Evolutionary conservation across 2,888 invertebrate genomes (phyloP).

Genomic region (Oscheius sp.): DNA sequence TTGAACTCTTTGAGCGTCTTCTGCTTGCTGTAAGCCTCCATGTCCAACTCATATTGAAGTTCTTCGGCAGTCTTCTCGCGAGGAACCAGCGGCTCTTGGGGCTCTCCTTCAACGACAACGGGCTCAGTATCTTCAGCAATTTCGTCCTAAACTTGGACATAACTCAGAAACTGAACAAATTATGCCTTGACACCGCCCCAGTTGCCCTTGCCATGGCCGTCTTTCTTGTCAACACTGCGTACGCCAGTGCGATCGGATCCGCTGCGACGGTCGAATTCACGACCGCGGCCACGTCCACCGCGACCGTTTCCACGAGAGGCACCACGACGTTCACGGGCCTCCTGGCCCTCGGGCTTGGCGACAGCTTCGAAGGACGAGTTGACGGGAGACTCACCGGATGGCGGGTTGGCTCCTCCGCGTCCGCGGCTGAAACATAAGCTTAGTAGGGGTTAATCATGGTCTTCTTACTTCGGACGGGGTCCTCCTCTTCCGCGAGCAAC

Average conservation of each 20-base stretch:
- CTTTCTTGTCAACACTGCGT: conserved; percentile 62
- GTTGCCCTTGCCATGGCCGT: conserved; percentile 75
- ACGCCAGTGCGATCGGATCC: conserved; percentile 69
- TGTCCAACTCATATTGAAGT: conserved; percentile 55
- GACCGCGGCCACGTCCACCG: conserved; percentile 50
- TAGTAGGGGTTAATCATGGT: background rate
- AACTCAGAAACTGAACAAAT: background rate
- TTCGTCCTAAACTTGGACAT: conserved; percentile 53
- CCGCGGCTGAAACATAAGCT: conserved; percentile 48
- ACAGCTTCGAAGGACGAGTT: conserved; percentile 35
- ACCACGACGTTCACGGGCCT: conserved; percentile 52
- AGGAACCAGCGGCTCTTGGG: conserved; percentile 46
- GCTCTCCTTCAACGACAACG: conserved; percentile 51
- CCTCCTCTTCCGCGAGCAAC: conserved; percentile 51
- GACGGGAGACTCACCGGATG: conserved; percentile 39
- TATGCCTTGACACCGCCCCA: conserved; percentile 67
- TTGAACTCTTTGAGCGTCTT: conserved; percentile 69
- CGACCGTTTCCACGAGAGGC: conserved; percentile 44
- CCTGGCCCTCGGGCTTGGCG: conserved; percentile 33
- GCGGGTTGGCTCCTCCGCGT: conserved; percentile 45
- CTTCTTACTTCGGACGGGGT: conserved; percentile 40
- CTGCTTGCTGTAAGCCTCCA: conserved; percentile 61
- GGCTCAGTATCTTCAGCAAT: conserved; percentile 63
- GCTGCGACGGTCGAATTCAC: conserved; percentile 65
- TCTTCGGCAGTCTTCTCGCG: conserved; percentile 66